These are phyloP conservation scores for Syrmaticus mikado DNA, from an alignment of 2,113 vertebrate genomes.

Conservation along the genomic window DNA sequence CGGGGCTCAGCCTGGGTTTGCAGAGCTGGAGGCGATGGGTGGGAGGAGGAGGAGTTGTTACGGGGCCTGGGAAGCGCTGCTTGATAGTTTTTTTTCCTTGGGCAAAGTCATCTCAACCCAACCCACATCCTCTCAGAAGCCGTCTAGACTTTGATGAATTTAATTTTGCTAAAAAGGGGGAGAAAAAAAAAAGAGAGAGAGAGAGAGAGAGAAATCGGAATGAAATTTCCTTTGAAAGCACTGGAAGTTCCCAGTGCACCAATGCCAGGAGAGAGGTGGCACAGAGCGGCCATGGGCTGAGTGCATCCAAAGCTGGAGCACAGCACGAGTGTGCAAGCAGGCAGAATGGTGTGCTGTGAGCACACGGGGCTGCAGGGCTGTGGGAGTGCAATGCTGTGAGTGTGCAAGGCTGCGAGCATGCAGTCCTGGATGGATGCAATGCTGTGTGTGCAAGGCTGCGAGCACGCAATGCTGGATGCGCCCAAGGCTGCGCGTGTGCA, in stretches of 20 bases:
- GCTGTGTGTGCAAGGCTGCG: too few species aligned
- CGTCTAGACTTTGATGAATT: not conserved
- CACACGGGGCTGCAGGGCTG: too few species aligned
- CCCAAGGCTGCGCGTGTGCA: too few species aligned
- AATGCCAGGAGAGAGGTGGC: not conserved
- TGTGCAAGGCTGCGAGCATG: too few species aligned
- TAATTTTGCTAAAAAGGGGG: not conserved
- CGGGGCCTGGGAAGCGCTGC: not conserved
- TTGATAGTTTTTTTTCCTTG: not conserved
- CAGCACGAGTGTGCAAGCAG: not conserved
- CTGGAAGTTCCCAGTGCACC: accelerated
- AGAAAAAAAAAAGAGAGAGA: not conserved
- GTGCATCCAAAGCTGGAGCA: not conserved
- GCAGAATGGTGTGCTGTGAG: too few species aligned
- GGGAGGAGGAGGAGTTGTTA: not conserved
- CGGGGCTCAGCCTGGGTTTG: not conserved
- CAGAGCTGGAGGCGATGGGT: accelerated
- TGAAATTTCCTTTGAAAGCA: not conserved
- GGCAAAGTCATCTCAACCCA: not conserved
- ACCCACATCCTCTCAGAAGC: not conserved
- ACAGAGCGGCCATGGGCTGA: not conserved
- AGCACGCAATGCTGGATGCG: too few species aligned
- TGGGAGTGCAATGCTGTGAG: not conserved
- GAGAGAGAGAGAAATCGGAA: not conserved
- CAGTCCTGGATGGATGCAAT: too few species aligned